phyloP scores from a whole-genome alignment of 2,888 invertebrate genomes.

The Pocota personata region DNA sequence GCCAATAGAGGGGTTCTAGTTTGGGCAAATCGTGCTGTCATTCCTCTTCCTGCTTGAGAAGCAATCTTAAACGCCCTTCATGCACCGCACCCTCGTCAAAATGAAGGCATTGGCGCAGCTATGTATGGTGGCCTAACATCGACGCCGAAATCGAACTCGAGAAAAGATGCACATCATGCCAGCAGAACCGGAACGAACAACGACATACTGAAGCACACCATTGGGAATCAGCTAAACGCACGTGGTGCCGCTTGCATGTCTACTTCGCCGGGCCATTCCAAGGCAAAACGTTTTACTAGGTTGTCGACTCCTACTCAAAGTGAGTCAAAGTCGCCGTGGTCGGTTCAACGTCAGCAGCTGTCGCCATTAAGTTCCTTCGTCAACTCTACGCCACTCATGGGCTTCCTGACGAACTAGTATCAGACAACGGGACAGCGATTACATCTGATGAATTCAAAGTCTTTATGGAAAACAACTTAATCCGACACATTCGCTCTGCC shows the following conservation, averaged over 20 bases:
- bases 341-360: too few relatives aligned
- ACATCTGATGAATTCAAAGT: conserved; percentile 54
- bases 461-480: conserved; percentile 43
- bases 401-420: too few relatives aligned
- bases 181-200: too few relatives aligned
- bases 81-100: conserved; percentile 34
- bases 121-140: conserved; percentile 40
- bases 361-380: too few relatives aligned
- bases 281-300: conserved; percentile 25
- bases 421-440: too few relatives aligned
- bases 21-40: too few relatives aligned
- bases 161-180: too few relatives aligned
- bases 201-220: too few relatives aligned
- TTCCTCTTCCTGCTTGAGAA: neutral
- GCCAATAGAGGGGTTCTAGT: conserved; percentile 8
- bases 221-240: conserved; percentile 9
- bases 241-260: conserved; percentile 37
- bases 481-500: conserved; percentile 58
- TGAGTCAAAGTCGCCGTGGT: too few relatives aligned
- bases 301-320: too few relatives aligned
- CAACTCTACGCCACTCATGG: too few relatives aligned
- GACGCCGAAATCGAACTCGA: conserved; percentile 32
- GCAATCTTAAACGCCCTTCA: conserved; percentile 31
- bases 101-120: conserved; percentile 49
- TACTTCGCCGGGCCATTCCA: conserved; percentile 26